Percentiles rank a stretch among this genome's conserved stretches.
phyloP scores from a whole-genome alignment of 1,140 invertebrate species.

The Epicauta chinensis region DNA sequence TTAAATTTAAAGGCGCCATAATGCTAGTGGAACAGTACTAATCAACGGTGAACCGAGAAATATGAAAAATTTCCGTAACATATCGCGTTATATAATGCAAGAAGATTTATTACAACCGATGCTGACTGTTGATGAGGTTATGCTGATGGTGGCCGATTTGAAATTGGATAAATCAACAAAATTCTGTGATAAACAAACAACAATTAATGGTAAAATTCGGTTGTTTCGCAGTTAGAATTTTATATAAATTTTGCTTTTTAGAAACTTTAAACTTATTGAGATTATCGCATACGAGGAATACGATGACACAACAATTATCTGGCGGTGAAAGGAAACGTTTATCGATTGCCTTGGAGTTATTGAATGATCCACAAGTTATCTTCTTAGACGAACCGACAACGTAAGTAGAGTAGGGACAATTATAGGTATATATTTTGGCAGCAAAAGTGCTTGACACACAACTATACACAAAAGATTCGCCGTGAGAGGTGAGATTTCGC shows the following conservation, averaged over 20 bases:
- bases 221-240: not conserved
- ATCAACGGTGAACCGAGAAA: conserved; percentile 72
- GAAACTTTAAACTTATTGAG: conserved; percentile 64
- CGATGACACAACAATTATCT: conserved; percentile 67
- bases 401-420: conserved; percentile 45
- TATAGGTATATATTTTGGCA: too few relatives aligned
- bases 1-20: conserved; percentile 31
- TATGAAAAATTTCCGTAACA: conserved; percentile 71
- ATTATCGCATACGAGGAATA: conserved; percentile 57
- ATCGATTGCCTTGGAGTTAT: conserved; percentile 84
- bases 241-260: conserved; percentile 26
- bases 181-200: conserved; percentile 56
- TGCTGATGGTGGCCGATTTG: conserved; percentile 80
- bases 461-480: too few relatives aligned
- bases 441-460: too few relatives aligned
- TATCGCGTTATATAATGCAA: conserved; percentile 93
- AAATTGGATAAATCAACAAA: conserved; percentile 68
- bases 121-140: conserved; percentile 78
- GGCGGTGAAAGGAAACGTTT: conserved; percentile 90
- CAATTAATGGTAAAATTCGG: conserved; percentile 53
- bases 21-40: conserved; percentile 55
- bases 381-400: conserved; percentile 80
- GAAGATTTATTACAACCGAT: conserved; percentile 80
- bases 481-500: too few relatives aligned
- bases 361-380: conserved; percentile 92